Base-by-base conservation (phyloP, 2,797 vertebrate species). In the Tiaroga cobitis region DNA sequence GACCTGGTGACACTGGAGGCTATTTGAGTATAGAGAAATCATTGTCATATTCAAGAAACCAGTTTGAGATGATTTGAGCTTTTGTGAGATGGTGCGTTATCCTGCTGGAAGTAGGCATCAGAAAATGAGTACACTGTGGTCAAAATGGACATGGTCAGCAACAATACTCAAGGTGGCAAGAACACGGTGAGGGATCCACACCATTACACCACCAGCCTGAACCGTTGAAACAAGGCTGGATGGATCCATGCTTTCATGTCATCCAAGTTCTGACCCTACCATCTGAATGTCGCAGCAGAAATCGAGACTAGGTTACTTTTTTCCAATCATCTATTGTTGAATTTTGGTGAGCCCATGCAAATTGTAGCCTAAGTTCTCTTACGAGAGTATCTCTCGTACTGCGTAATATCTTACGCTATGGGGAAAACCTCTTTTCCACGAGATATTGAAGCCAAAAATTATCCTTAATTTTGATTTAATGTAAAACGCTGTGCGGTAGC, bases 41-140 rank as follows among this genome's bases (percentile, higher is more conserved):
- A 26, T 26, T 26, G 59, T 59, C 10, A 15, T 26, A 5, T 61
- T 26, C 4, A 61, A 26, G 59, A 61, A 61, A 26, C 24, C n/a
- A 61, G 24, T 61, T 61, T 61, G 24, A 59, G 59, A 81, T 75
- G 69, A 86, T 86, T 86, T 21, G 26, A 79, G 51, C 37, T 83
- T 83, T 87, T 84, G 39, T 78, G 82, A 84, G 69, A 83, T 83
- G 67, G 81, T 16, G 15, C 39, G n/a, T 81, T 87, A 76, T 84
- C 70, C 74, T 83, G 75, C 81, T 86, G 84, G n/a, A 85, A 85
- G 56, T 85, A 88, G 73, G 83, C 87, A 85, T 88, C 73, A 85
- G 74, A 85, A 86, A 75, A 86, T 81, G 56, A 61, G 69, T 81
- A 81, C 59, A 84, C n/a, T 75, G 56, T 85, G 82, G 82, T 75